These are phyloP conservation scores for Tigriopus japonicus DNA, from an alignment of 1,140 invertebrate genomes.

Conservation along the genomic window DNA sequence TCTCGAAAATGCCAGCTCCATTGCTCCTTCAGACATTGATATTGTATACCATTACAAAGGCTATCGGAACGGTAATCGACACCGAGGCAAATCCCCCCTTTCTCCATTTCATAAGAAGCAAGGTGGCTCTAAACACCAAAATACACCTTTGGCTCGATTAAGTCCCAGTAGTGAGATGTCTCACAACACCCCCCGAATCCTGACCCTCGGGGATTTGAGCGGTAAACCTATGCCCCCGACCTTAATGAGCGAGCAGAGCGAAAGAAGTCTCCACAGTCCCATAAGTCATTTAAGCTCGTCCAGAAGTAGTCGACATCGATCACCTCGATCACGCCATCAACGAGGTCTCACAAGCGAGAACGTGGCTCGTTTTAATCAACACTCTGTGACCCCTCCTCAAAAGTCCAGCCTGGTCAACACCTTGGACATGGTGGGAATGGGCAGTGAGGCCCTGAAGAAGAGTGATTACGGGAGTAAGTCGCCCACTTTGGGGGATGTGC, in stretches of 20 bases:
- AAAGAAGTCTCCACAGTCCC: slow-evolving; percentile 30
- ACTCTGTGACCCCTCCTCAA: slow-evolving; percentile 52
- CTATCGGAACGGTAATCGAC: slow-evolving; percentile 49
- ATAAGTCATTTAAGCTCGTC: slow-evolving; percentile 30
- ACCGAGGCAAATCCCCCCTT: slow-evolving; percentile 30
- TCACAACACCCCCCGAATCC: slow-evolving; percentile 67
- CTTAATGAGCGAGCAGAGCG: slow-evolving; percentile 40
- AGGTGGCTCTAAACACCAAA: slow-evolving; percentile 35
- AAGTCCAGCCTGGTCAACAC: slow-evolving; percentile 69
- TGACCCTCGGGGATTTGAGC: slow-evolving; percentile 79
- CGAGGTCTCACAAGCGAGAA: slow-evolving; percentile 79
- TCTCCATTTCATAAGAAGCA: slow-evolving; percentile 15
- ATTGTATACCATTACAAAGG: slow-evolving; percentile 90
- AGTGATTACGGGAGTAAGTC: slow-evolving; percentile 21
- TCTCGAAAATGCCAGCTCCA: slow-evolving; percentile 86
- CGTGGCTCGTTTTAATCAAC: slow-evolving; percentile 70
- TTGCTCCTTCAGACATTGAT: slow-evolving; percentile 90
- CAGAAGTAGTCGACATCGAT: slow-evolving; percentile 55
- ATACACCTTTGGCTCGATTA: slow-evolving; percentile 64
- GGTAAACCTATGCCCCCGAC: slow-evolving; percentile 75
- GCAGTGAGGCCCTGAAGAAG: slow-evolving; percentile 46
- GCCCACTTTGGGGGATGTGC: slow-evolving; percentile 25
- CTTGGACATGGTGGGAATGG: slow-evolving; percentile 73
- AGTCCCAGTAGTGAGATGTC: slow-evolving; percentile 80
- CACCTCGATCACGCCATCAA: slow-evolving; percentile 20